Conservation (phyloP, 2,888 invertebrate genomes). For the Lasioglossum oenotherae region DNA sequence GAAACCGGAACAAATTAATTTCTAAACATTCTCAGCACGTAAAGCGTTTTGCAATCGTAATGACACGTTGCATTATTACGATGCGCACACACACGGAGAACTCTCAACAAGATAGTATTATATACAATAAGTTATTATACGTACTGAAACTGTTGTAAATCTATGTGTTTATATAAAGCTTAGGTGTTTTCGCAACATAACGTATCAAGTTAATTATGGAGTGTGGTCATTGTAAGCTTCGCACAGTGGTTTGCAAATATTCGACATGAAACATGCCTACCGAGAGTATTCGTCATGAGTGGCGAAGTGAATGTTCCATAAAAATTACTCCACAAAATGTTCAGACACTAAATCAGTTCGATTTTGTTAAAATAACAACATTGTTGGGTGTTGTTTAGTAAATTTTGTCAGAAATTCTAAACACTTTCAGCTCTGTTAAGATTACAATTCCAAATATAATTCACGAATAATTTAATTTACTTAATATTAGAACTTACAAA, state of each 20-base stretch:
- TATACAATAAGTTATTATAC: slow-evolving; percentile 25
- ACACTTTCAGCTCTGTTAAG: background rate
- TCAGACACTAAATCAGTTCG: no score
- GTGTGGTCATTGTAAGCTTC: background rate
- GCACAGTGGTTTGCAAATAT: background rate
- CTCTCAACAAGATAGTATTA: slow-evolving; percentile 20
- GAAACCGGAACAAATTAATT: background rate
- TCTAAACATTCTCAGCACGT: background rate
- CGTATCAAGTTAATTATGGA: background rate
- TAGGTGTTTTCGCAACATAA: slow-evolving; percentile 12
- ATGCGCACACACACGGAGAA: background rate
- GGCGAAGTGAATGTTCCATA: background rate
- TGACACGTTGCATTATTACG: slow-evolving; percentile 11
- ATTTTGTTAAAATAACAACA: no score
- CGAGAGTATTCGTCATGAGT: background rate
- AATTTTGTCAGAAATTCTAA: background rate
- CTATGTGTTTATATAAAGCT: background rate
- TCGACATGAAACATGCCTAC: background rate
- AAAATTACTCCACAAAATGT: background rate
- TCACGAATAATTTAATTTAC: background rate
- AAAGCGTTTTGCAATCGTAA: slow-evolving; percentile 14
- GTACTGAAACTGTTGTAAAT: slow-evolving; percentile 3
- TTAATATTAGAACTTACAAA: background rate
- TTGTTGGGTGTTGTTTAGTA: background rate
- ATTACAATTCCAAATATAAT: background rate